Percentiles rank a stretch among this genome's conserved stretches.
These are phyloP conservation scores for Patella depressa DNA, from an alignment of 2,888 invertebrate species.

Conservation along the genomic window DNA sequence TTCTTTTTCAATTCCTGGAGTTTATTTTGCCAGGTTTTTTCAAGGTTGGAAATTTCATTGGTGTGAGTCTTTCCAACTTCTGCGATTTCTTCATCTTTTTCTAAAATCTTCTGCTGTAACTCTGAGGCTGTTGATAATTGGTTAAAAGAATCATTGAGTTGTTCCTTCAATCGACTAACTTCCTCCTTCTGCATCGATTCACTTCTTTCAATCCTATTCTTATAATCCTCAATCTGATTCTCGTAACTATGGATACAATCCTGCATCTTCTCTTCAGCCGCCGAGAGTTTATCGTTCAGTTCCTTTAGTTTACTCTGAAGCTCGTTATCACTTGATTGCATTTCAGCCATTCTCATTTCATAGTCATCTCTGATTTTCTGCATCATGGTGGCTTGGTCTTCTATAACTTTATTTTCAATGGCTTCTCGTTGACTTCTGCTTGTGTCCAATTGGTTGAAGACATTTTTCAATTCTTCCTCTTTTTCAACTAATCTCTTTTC, in stretches of 20 bases:
- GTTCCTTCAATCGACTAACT: conserved; percentile 49
- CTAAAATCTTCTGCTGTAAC: conserved; percentile 48
- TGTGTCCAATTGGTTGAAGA: not conserved
- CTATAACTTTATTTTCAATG: not conserved
- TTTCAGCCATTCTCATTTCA: conserved; percentile 46
- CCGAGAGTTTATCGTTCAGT: conserved; percentile 54
- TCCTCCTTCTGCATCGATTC: conserved; percentile 49
- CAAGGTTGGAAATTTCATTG: conserved; percentile 39
- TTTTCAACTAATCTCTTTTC: conserved; percentile 21
- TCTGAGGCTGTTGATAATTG: conserved; percentile 23
- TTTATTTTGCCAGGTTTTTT: conserved; percentile 49
- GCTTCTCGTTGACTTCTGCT: conserved; percentile 13
- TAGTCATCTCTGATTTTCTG: conserved; percentile 29
- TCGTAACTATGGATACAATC: conserved; percentile 63
- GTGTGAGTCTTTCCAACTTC: conserved; percentile 36
- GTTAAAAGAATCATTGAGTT: conserved; percentile 49
- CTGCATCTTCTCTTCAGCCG: conserved; percentile 57
- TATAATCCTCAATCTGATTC: conserved; percentile 53
- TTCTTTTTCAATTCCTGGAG: conserved; percentile 59
- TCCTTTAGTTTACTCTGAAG: conserved; percentile 56
- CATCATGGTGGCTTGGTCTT: conserved; percentile 30
- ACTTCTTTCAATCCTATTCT: conserved; percentile 45
- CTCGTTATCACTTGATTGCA: conserved; percentile 55
- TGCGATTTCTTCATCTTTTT: conserved; percentile 42
- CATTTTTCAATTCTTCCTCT: conserved; percentile 25